Base-by-base conservation (phyloP, 2,113 vertebrate species). In the Hoplias malabaricus region DNA sequence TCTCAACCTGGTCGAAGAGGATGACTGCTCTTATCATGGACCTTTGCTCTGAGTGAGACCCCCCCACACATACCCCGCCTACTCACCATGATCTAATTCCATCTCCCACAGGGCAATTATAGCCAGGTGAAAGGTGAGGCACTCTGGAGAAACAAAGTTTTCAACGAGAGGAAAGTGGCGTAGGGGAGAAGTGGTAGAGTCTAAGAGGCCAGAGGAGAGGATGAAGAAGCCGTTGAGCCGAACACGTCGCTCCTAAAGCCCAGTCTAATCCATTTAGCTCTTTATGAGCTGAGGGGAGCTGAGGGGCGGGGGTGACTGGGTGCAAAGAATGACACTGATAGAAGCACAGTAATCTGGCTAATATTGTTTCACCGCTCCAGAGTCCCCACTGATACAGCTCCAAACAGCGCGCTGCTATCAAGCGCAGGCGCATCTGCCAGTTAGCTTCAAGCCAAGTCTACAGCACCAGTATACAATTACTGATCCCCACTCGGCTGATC, bases 71-170 rank as follows among this genome's bases (percentile, higher is more conserved):
- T 75, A 31, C 72, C 67, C 16, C 21, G 43, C 66, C 71, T 75
- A 71, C 57, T 65, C 25, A 40, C 61, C 14, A 69, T 40, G 75
- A 78, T 81, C 75, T 78, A 78, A 77, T 75, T 66, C 70, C 73
- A 66, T 36, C 69, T 78, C 56, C 66, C 67, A 61, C 40, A 38
- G 75, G 70, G 61, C 75, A 84, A 84, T 81, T 81, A 74, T 16
- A 33, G 48, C 67, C 31, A 71, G 71, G 68, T 76, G 69, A 75
- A 81, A 75, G 66, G 59, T 75, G 61, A 78, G 61, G 31, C 31
- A 40, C n/a, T 73, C 67, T 59, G 61, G 27, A 16, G 19, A 75
- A 62, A 70, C 72, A 82, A 29, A 54, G 43, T 40, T 73, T 66
- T 67, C 66, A 5, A 54, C 43, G 6, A 46, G 31, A 43, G 63